Evolutionary conservation across 1,140 invertebrate genomes (phyloP).

Genomic region (Tetragnatha versicolor): DNA sequence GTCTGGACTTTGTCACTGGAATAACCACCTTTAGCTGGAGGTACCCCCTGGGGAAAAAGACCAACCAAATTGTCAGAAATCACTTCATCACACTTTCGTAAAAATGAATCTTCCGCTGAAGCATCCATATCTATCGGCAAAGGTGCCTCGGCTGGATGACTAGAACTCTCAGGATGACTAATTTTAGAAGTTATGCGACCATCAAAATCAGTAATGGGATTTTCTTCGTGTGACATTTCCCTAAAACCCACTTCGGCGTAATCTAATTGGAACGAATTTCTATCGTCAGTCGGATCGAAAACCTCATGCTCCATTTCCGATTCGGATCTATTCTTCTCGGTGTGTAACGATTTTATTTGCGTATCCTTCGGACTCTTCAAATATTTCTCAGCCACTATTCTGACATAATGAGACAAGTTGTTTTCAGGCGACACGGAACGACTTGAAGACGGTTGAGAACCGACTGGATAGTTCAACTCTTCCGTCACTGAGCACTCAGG

Average conservation of each 20-base stretch:
- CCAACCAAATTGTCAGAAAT: not conserved
- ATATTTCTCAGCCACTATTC: conserved; percentile 35
- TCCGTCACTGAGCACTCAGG: too few relatives aligned
- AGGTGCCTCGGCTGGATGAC: not conserved
- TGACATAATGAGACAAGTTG: not conserved
- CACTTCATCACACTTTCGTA: not conserved
- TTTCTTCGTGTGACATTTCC: not conserved
- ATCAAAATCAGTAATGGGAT: not conserved
- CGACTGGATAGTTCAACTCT: too few relatives aligned
- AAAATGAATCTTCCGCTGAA: not conserved
- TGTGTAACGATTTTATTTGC: not conserved
- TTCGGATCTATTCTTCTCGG: not conserved
- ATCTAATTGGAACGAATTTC: not conserved
- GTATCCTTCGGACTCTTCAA: not conserved
- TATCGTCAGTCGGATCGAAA: not conserved
- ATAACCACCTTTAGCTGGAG: too few relatives aligned
- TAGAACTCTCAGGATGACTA: too few relatives aligned
- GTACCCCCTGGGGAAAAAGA: not conserved
- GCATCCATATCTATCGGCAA: not conserved
- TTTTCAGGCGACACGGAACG: not conserved
- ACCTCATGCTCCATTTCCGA: not conserved
- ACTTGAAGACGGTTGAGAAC: not conserved
- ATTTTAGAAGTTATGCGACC: too few relatives aligned
- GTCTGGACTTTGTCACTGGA: not conserved
- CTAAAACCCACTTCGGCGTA: not conserved